phyloP scores from a whole-genome alignment of 1,140 invertebrate genomes.

The Bombus vancouverensis region DNA sequence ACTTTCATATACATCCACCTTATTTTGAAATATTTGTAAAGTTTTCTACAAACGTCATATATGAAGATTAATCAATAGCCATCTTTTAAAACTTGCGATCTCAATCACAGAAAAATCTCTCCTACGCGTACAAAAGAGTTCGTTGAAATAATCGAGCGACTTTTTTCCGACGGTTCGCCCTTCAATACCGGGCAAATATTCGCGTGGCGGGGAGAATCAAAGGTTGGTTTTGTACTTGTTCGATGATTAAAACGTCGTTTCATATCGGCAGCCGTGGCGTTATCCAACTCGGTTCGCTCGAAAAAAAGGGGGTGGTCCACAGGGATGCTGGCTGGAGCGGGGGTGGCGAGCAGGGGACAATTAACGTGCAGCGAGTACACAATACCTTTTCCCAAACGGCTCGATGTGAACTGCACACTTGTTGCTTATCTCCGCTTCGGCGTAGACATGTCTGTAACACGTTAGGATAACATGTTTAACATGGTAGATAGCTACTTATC shows the following conservation, averaged over 20 bases:
- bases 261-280: conserved; percentile 52
- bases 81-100: neutral
- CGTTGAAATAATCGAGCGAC: neutral
- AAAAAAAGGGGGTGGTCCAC: conserved; percentile 37
- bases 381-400: conserved; percentile 70
- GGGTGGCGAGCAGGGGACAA: conserved; percentile 52
- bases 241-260: conserved; percentile 63
- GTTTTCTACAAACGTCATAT: neutral
- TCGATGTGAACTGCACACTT: conserved; percentile 72
- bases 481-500: conserved; percentile 81
- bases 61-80: neutral
- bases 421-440: conserved; percentile 74
- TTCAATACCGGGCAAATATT: conserved; percentile 11
- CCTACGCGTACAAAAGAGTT: neutral
- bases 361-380: conserved; percentile 68
- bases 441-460: conserved; percentile 71
- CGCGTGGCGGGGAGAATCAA: neutral
- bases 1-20: no score
- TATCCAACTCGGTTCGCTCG: conserved; percentile 45
- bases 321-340: conserved; percentile 30
- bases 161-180: neutral
- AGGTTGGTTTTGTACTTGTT: conserved; percentile 37
- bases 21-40: no score
- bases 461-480: conserved; percentile 79
- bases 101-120: neutral